A percentile compares a stretch with the other conserved stretches of the same genome.
Evolutionary conservation across 2,797 vertebrate genomes (phyloP).

Genomic region (Bovichtus variegatus): DNA sequence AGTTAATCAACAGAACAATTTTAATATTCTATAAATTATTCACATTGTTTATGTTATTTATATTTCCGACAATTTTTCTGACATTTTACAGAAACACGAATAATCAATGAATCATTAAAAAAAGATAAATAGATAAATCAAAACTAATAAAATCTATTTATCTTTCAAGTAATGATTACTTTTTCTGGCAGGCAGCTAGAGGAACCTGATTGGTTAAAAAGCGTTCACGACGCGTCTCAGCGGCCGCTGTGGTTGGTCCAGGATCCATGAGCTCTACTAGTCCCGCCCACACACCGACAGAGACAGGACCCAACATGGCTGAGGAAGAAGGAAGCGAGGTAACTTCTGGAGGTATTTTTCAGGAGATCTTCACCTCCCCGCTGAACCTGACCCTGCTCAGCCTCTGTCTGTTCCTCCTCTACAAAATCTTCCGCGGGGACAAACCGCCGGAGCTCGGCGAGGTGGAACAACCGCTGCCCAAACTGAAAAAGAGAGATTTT

Average conservation of each 20-base stretch:
- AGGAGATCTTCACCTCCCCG: conserved; percentile 93
- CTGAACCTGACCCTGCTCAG: conserved; percentile 92
- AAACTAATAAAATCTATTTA: too few relatives aligned
- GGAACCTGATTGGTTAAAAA: conserved; percentile 41
- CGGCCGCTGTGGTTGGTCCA: conserved; percentile 55
- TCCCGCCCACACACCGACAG: conserved; percentile 1
- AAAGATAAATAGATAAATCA: too few relatives aligned
- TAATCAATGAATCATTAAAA: too few relatives aligned
- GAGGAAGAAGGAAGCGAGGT: conserved; percentile 76
- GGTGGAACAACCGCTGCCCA: conserved; percentile 85
- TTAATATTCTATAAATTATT: too few relatives aligned
- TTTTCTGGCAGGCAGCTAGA: not conserved
- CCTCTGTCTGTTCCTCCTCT: conserved; percentile 93
- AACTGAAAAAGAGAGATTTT: conserved; percentile 91
- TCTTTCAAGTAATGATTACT: not conserved
- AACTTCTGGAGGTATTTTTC: conserved; percentile 84
- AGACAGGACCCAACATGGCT: conserved; percentile 80
- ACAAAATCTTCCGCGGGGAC: conserved; percentile 94
- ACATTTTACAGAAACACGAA: too few relatives aligned
- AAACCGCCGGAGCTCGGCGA: conserved; percentile 79
- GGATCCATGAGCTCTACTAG: not conserved
- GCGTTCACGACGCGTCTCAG: not conserved
- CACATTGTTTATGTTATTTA: too few relatives aligned
- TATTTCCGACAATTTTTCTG: too few relatives aligned
- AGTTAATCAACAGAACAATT: not conserved